phyloP scores from a whole-genome alignment of 2,797 vertebrate genomes.

The Acanthornis magna region DNA sequence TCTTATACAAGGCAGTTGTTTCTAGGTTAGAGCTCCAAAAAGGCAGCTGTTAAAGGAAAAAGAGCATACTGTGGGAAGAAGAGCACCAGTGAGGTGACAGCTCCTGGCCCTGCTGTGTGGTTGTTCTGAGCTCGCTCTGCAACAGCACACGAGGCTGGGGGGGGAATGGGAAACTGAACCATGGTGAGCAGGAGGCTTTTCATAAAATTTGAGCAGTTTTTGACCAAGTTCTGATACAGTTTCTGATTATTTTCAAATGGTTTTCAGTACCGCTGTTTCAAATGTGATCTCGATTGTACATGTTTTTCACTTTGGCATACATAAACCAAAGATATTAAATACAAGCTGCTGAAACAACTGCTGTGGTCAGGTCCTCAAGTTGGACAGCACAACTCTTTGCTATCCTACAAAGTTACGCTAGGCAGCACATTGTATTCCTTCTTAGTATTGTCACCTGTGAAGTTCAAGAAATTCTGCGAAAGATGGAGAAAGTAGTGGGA shows the following conservation, averaged over 20 bases:
- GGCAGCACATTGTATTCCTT: not conserved
- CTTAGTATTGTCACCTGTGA: not conserved
- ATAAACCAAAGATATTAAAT: not conserved
- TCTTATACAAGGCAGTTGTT: not conserved
- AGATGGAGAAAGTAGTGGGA: not conserved
- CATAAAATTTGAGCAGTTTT: not conserved
- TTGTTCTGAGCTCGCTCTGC: not conserved
- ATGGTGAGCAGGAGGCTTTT: not conserved
- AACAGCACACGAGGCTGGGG: not conserved
- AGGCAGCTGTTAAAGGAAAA: not conserved
- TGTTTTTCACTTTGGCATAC: accelerated
- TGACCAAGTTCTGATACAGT: too few relatives aligned
- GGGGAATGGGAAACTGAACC: not conserved
- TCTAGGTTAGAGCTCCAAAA: not conserved
- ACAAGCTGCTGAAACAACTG: not conserved
- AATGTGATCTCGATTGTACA: not conserved
- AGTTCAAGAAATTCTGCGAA: not conserved
- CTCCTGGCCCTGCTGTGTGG: not conserved
- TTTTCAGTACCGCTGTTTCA: not conserved
- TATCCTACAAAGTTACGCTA: not conserved
- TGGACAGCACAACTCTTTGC: not conserved
- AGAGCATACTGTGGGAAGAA: not conserved
- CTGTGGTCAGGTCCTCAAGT: not conserved
- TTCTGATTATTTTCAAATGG: too few relatives aligned
- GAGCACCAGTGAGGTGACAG: not conserved